Percentiles rank a stretch among this genome's conserved stretches.
Conservation (phyloP, 2,113 vertebrate genomes). For the Centropus unirufus region DNA sequence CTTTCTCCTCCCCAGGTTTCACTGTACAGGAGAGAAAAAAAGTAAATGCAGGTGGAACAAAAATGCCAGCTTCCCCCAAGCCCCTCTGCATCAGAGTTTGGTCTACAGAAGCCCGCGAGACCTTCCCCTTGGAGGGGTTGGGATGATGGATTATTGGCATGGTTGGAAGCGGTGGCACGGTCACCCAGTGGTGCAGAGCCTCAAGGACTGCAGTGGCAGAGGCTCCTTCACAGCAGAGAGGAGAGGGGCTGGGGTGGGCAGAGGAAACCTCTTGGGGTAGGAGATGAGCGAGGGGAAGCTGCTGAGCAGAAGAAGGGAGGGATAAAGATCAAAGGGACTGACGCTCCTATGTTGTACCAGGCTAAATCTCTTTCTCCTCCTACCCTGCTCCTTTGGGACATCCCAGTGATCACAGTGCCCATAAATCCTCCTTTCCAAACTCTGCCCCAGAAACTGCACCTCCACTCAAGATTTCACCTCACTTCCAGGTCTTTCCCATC, state of each 20-base stretch:
- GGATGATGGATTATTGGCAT: fast-evolving
- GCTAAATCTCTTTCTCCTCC: background rate
- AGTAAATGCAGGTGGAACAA: background rate
- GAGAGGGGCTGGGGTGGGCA: background rate
- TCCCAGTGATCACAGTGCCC: fast-evolving
- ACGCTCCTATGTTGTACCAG: background rate
- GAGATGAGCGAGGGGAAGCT: background rate
- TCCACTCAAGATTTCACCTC: background rate
- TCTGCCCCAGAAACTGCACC: fast-evolving
- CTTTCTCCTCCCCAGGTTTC: background rate
- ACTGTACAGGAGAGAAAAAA: background rate
- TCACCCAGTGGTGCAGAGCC: background rate
- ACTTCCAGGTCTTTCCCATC: background rate
- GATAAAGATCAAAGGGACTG: background rate
- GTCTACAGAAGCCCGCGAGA: background rate
- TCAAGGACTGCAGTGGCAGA: background rate
- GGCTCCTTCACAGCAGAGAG: fast-evolving
- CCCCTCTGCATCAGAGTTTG: fast-evolving
- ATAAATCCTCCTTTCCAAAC: background rate
- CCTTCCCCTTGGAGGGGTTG: fast-evolving
- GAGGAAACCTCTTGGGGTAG: background rate
- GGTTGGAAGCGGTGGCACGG: background rate
- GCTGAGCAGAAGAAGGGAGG: background rate
- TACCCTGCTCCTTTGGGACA: background rate
- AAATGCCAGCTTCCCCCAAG: background rate